These are phyloP conservation scores for Amphiprion ocellaris DNA, from an alignment of 2,113 vertebrate genomes.

Conservation along the genomic window DNA sequence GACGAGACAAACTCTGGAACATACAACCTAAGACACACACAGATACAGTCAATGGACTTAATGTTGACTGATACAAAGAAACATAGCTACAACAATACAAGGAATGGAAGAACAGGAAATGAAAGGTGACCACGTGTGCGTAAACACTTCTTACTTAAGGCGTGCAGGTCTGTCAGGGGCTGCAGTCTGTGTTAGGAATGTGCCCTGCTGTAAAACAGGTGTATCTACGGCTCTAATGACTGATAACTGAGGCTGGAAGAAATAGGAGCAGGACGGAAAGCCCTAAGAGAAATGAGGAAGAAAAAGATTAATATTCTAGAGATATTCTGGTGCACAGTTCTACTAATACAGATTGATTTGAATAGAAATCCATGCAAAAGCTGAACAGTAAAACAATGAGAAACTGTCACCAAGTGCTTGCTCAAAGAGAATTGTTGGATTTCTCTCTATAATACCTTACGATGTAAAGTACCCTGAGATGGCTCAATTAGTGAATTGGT, in stretches of 20 bases:
- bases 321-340: not conserved
- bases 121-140: not conserved
- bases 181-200: conserved; percentile 76
- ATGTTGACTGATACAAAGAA: not conserved
- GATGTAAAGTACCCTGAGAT: too few relatives aligned
- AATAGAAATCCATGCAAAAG: not conserved
- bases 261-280: conserved; percentile 90
- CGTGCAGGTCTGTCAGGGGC: conserved; percentile 82
- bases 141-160: conserved; percentile 87
- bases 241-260: conserved; percentile 94
- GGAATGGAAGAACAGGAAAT: not conserved
- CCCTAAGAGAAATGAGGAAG: conserved; percentile 81
- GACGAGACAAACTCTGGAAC: conserved; percentile 88
- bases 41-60: not conserved
- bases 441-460: too few relatives aligned
- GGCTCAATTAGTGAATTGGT: too few relatives aligned
- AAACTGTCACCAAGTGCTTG: not conserved
- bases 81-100: not conserved
- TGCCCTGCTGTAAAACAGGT: conserved; percentile 85
- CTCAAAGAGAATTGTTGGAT: too few relatives aligned
- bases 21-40: conserved; percentile 85
- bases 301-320: not conserved
- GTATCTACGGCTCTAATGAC: conserved; percentile 86
- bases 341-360: not conserved
- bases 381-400: not conserved